Base-by-base conservation (phyloP, 2,797 vertebrate species). In the Enteromius radiatus region DNA sequence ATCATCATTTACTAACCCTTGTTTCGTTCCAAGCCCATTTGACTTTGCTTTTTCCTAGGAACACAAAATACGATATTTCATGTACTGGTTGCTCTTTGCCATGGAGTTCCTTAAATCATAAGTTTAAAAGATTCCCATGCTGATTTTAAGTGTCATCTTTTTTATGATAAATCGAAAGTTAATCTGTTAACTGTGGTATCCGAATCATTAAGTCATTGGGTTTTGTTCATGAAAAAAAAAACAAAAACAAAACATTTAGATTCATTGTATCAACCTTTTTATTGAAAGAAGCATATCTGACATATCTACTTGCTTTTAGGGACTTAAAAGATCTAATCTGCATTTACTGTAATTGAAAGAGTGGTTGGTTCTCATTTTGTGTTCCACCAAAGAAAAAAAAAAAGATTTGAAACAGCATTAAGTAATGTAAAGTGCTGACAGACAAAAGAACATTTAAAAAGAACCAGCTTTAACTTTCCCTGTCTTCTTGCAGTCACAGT, bases 401-500 rank as follows among this genome's bases (percentile, higher is more conserved):
- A 61, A 26, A 33, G 31, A 26, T 73, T 73, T 73, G 10, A 3
- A 74, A 74, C 47, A 54, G 19, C 21, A 9, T 9, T 6, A 54
- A 10, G 47, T 12, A 38, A 31, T 15, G 26, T 33, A 33, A 71
- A 71, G 49, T n/a, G 17, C 31, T 49, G 43, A 28, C 41, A 45
- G 23, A 38, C 19, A 33, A 54, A 69, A 69, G 28, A n/a, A 33
- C 26, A 43, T n/a, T 78, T 7, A 31, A n/a, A 64, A 64, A 52
- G 45, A 52, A 36, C 56, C 10, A 12, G 9, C 54, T 19, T 36
- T 67, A 64, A 26, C 45, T 14, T 70, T 43, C 5, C 12, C 15
- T 63, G 28, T 17, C 28, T 26, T 81, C 21, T 74, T 65, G 10
- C 47, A 52, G 33, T 54, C 64, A 70, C 11, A 80, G 38, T 56